phyloP scores from a whole-genome alignment of 1,140 invertebrate genomes.

The Megalopta genalis region DNA sequence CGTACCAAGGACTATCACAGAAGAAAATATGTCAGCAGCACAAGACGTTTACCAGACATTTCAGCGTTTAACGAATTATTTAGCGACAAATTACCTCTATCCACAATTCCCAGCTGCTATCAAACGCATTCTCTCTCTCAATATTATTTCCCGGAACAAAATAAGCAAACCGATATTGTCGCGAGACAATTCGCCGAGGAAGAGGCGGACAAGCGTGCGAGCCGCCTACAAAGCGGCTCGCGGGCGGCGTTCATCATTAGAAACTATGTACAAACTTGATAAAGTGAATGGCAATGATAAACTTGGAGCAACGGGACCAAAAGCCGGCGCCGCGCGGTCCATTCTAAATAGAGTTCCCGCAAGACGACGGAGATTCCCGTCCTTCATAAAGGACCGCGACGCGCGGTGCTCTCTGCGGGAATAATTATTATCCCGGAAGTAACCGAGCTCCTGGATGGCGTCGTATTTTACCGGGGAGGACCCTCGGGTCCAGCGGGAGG shows the following conservation, averaged over 20 bases:
- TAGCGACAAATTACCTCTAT: neutral
- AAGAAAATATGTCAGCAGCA: too few relatives aligned
- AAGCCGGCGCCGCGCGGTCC: neutral
- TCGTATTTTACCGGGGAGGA: constrained; percentile 9
- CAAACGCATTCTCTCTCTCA: neutral
- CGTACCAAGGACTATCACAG: too few relatives aligned
- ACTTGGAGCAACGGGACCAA: neutral
- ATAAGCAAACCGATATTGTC: neutral
- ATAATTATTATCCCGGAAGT: constrained; percentile 45
- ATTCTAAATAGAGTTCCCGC: constrained; percentile 3
- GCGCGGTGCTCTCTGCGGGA: neutral
- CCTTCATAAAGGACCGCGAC: constrained; percentile 1
- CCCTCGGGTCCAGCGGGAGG: neutral
- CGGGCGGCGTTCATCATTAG: neutral
- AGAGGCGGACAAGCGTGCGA: neutral
- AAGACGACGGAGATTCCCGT: constrained; percentile 12
- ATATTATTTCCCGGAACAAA: neutral
- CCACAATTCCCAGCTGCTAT: neutral
- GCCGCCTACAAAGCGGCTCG: neutral
- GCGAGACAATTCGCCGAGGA: neutral
- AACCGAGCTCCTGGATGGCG: neutral
- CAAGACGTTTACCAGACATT: too few relatives aligned
- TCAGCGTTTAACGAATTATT: neutral
- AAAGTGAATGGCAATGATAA: neutral
- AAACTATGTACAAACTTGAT: constrained; percentile 12